A percentile compares a stretch with the other conserved stretches of the same genome.
Evolutionary conservation across 2,888 invertebrate species (phyloP).

Genomic region (Rhodophaea formosa): DNA sequence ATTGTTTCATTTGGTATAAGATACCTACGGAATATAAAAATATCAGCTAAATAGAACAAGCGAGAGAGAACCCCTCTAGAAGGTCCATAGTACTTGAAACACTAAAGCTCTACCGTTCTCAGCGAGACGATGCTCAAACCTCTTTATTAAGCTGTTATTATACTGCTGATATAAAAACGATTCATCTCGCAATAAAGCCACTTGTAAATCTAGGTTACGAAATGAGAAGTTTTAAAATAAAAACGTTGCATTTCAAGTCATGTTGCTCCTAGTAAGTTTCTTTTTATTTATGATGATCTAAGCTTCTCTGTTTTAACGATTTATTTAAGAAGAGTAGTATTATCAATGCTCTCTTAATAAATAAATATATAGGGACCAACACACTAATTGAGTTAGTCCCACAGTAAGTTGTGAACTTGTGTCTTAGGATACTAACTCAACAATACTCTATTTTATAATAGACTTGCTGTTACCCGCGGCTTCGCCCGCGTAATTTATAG

Average conservation of each 20-base stretch:
- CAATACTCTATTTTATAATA: no score
- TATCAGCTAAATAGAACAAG: neutral
- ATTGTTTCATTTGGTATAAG: no score
- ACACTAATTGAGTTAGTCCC: no score
- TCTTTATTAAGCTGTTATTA: slow-evolving; percentile 14
- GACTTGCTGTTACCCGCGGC: no score
- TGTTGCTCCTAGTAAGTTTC: neutral
- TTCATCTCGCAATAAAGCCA: neutral
- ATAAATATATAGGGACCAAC: no score
- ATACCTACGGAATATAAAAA: no score
- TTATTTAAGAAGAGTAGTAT: no score
- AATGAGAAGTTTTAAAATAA: neutral
- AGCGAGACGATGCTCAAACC: slow-evolving; percentile 9
- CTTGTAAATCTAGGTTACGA: slow-evolving; percentile 2
- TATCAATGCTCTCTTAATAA: no score
- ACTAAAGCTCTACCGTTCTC: neutral
- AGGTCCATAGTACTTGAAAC: slow-evolving; percentile 5
- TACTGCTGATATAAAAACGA: slow-evolving; percentile 10
- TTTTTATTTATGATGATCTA: neutral
- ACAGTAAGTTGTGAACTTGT: no score
- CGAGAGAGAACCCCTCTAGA: neutral
- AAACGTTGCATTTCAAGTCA: slow-evolving; percentile 5
- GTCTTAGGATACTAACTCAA: no score
- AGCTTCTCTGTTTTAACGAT: no score
- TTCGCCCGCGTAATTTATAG: no score